These are phyloP conservation scores for Prionailurus viverrinus DNA, from an alignment of 2,113 vertebrate genomes.

Conservation along the genomic window DNA sequence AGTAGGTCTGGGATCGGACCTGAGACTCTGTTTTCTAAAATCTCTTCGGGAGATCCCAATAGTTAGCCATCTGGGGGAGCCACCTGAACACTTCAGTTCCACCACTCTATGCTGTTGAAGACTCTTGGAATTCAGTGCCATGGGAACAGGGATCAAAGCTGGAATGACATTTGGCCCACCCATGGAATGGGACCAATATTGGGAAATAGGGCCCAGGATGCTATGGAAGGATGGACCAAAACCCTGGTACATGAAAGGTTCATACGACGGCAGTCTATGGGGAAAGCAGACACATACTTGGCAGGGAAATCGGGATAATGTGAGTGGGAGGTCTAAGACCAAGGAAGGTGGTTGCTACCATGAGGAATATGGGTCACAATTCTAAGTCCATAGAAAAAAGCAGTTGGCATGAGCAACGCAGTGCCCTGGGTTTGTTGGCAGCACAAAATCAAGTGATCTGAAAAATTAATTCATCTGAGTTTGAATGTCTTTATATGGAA, in stretches of 20 bases:
- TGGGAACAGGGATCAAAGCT: not conserved
- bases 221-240: not conserved
- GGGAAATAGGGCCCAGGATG: not conserved
- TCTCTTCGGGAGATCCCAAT: not conserved
- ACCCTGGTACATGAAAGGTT: not conserved
- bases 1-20: not conserved
- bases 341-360: not conserved
- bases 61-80: not conserved
- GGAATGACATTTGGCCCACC: not conserved
- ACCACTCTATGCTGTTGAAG: not conserved
- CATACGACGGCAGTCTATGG: accelerated
- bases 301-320: not conserved
- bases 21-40: not conserved
- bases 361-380: not conserved
- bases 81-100: not conserved
- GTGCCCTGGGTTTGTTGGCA: not conserved
- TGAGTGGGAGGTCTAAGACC: not conserved
- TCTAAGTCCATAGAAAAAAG: not conserved
- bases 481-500: not conserved
- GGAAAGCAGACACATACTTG: no score
- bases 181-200: not conserved
- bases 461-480: slow-evolving; percentile 13
- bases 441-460: not conserved
- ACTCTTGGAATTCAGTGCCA: not conserved
- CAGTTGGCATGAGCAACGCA: not conserved